Conservation (phyloP, 2,797 vertebrate species). For the Hypotaenidia okinawae region DNA sequence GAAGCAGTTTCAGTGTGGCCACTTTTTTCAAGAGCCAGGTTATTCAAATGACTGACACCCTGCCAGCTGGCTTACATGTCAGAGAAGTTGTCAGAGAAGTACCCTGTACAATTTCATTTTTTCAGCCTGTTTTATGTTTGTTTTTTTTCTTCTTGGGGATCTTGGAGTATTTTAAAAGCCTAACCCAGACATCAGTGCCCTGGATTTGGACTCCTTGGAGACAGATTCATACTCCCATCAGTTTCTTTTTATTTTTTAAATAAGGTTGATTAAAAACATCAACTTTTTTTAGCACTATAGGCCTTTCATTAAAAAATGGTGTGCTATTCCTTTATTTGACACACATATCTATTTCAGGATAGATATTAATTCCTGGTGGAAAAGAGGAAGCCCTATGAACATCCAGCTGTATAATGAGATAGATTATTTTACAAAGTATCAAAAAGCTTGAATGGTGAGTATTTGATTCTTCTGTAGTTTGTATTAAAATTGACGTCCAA, state of each 20-base stretch:
- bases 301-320: neutral
- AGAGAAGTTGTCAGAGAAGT: neutral
- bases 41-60: neutral
- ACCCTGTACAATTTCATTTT: neutral
- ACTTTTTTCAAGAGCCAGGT: neutral
- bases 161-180: neutral
- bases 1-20: neutral
- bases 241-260: neutral
- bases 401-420: neutral
- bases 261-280: neutral
- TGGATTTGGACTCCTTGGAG: neutral
- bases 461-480: neutral
- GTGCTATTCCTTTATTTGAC: neutral
- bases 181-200: neutral
- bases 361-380: neutral
- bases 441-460: neutral
- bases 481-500: neutral
- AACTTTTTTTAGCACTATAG: neutral
- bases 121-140: neutral
- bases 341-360: neutral
- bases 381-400: neutral
- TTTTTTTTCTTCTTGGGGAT: neutral
- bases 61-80: accelerated
- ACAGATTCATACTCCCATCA: neutral
- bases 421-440: neutral